phyloP scores from a whole-genome alignment of 2,888 invertebrate genomes.

The Esperia sulphurella region DNA sequence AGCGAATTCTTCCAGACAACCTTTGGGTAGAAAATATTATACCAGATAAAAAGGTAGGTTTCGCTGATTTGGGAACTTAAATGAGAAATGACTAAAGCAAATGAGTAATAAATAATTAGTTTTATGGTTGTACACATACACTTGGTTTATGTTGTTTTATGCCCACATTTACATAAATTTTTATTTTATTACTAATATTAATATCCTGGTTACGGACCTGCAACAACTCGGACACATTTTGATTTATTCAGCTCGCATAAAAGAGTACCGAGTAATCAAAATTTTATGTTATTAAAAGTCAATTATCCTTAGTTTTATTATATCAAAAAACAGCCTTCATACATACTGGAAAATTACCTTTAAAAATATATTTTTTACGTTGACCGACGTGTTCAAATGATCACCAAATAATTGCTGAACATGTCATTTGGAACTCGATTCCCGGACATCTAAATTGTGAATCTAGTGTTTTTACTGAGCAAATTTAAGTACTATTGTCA shows the following conservation, averaged over 20 bases:
- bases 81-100: too few relatives aligned
- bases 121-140: too few relatives aligned
- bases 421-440: not conserved
- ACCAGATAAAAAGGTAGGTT: too few relatives aligned
- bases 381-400: not conserved
- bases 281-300: slow-evolving; percentile 27
- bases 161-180: too few relatives aligned
- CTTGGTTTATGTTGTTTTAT: too few relatives aligned
- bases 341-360: not conserved
- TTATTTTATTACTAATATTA: too few relatives aligned
- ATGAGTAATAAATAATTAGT: too few relatives aligned
- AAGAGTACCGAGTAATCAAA: slow-evolving; percentile 34
- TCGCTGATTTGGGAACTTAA: too few relatives aligned
- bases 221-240: slow-evolving; percentile 9
- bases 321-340: slow-evolving; percentile 3
- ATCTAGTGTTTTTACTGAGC: too few relatives aligned
- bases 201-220: too few relatives aligned
- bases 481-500: not conserved
- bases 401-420: not conserved
- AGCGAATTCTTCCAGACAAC: too few relatives aligned
- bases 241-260: slow-evolving; percentile 30
- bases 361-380: not conserved
- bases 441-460: not conserved
- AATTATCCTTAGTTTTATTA: slow-evolving; percentile 27
- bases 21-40: too few relatives aligned